These are phyloP conservation scores for Cryptocheilus praepositus DNA, from an alignment of 2,888 invertebrate genomes.

Conservation along the genomic window DNA sequence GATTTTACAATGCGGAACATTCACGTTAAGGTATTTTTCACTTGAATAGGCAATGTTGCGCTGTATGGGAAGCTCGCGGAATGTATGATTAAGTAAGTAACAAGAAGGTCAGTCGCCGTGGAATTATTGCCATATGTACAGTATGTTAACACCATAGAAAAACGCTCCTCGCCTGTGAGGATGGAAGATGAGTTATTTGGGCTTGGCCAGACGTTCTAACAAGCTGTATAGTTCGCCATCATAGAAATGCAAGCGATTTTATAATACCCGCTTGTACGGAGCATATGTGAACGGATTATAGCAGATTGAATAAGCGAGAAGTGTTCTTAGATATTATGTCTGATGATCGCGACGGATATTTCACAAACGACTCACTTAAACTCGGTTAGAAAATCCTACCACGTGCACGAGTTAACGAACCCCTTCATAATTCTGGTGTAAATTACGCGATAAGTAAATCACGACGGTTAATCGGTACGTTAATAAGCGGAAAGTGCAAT, in stretches of 20 bases:
- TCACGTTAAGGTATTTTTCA: too few species aligned
- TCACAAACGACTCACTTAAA: too few species aligned
- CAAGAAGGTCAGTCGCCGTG: background rate
- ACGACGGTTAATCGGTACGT: background rate
- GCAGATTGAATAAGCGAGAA: background rate
- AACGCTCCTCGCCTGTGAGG: constrained; percentile 4
- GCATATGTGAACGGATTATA: background rate
- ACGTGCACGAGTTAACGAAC: too few species aligned
- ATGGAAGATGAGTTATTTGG: constrained; percentile 19
- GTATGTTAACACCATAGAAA: background rate
- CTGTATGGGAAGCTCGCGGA: too few species aligned
- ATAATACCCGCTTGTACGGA: constrained; percentile 17
- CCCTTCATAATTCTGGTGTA: too few species aligned
- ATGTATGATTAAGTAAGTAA: too few species aligned
- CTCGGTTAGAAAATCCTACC: too few species aligned
- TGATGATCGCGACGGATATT: too few species aligned
- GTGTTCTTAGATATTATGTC: too few species aligned
- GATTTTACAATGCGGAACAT: too few species aligned
- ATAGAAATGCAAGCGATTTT: constrained; percentile 15
- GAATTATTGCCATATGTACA: too few species aligned
- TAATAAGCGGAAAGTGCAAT: background rate
- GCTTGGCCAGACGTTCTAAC: constrained; percentile 4
- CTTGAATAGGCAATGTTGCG: background rate
- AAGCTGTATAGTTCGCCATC: constrained; percentile 11
- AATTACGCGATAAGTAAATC: background rate